phyloP scores from a whole-genome alignment of 2,113 vertebrate genomes.

The Lepidiolamprologus cunningtoni region DNA sequence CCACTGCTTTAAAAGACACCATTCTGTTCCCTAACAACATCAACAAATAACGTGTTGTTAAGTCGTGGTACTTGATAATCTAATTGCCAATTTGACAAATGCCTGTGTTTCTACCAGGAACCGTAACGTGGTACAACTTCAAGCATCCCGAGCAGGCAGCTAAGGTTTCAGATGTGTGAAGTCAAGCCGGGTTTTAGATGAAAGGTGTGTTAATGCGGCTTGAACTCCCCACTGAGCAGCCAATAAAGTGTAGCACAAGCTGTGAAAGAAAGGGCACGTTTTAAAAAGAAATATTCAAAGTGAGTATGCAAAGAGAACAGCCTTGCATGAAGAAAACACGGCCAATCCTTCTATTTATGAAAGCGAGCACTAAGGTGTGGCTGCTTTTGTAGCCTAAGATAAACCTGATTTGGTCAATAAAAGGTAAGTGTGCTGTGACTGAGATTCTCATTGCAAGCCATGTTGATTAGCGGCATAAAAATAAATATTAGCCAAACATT shows the following conservation, averaged over 20 bases:
- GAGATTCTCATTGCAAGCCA: neutral
- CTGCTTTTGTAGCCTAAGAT: neutral
- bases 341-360: neutral
- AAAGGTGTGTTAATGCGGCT: neutral
- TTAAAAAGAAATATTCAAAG: neutral
- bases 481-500: conserved; percentile 2
- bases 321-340: neutral
- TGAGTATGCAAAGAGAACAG: neutral
- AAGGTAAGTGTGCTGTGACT: neutral
- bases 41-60: neutral
- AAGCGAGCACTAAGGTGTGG: neutral
- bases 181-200: neutral
- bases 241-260: neutral
- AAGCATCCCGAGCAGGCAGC: neutral
- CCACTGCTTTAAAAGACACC: neutral
- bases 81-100: neutral
- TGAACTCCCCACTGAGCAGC: neutral
- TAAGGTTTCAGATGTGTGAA: neutral
- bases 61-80: neutral
- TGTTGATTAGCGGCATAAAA: neutral
- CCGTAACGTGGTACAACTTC: neutral
- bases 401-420: neutral
- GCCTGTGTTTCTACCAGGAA: neutral
- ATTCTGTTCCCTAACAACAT: neutral
- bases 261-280: neutral